Percentiles rank a stretch among this genome's conserved stretches.
These are phyloP conservation scores for Phrynocephalus guinanensis DNA, from an alignment of 2,797 vertebrate species.

Conservation along the genomic window DNA sequence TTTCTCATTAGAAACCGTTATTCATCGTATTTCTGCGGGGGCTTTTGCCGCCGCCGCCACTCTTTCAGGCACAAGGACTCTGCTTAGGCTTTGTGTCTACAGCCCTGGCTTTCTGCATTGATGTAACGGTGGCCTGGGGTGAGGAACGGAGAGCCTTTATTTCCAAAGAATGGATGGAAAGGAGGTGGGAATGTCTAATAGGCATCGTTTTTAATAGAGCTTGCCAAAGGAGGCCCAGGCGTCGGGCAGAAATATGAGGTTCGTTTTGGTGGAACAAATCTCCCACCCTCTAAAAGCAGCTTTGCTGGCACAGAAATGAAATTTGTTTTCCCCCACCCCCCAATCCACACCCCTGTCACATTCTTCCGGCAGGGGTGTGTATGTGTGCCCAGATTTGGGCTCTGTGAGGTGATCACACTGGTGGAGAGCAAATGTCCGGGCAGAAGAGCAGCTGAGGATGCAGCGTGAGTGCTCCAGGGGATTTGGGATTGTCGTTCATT, in stretches of 20 bases:
- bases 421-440: no score
- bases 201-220: slow-evolving; percentile 12
- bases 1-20: slow-evolving; percentile 27
- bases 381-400: no score
- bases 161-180: slow-evolving; percentile 7
- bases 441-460: no score
- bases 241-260: not conserved
- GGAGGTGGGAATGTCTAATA: not conserved
- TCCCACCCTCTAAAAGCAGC: not conserved
- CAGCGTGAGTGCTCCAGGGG: no score
- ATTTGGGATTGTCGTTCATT: no score
- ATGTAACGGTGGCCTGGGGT: slow-evolving; percentile 24
- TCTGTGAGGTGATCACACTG: no score
- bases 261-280: not conserved
- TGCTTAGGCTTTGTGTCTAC: slow-evolving; percentile 29
- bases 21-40: slow-evolving; percentile 18
- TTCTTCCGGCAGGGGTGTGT: no score
- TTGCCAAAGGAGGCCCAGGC: not conserved
- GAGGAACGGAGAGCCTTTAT: slow-evolving; percentile 28
- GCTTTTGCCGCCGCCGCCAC: accelerated
- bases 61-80: slow-evolving; percentile 2
- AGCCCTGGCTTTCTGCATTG: not conserved
- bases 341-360: no score
- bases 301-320: not conserved
- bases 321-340: not conserved